These are phyloP conservation scores for Hoplodrina blanda DNA, from an alignment of 2,888 invertebrate species.

Conservation along the genomic window DNA sequence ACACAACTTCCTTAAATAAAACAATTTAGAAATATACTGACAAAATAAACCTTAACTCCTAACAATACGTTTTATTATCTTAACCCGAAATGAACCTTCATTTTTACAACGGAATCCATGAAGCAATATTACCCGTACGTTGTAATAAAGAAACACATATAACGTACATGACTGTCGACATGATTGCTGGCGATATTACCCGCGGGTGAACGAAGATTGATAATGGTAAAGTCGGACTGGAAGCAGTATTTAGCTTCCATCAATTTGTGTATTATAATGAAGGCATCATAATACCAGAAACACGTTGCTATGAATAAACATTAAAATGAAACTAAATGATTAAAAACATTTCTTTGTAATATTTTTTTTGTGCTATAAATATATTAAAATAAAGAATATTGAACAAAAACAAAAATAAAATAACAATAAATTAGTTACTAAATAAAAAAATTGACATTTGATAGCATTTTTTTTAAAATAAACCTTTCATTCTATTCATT, in stretches of 20 bases:
- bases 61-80: slow-evolving; percentile 41
- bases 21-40: slow-evolving; percentile 18
- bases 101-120: slow-evolving; percentile 47
- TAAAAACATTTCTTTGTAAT: no score
- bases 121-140: slow-evolving; percentile 18
- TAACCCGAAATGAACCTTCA: slow-evolving; percentile 38
- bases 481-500: no score
- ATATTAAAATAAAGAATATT: no score
- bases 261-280: not conserved
- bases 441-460: no score
- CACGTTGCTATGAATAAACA: no score
- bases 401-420: no score
- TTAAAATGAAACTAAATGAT: no score
- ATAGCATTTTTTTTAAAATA: no score
- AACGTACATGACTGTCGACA: slow-evolving; percentile 31
- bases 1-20: not conserved
- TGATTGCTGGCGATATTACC: slow-evolving; percentile 42
- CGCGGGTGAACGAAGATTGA: slow-evolving; percentile 26
- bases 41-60: slow-evolving; percentile 22
- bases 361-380: no score
- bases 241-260: not conserved
- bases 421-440: no score
- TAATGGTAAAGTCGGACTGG: not conserved
- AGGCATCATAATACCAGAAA: no score
- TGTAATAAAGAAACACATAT: slow-evolving; percentile 53